A percentile compares a stretch with the other conserved stretches of the same genome.
These are phyloP conservation scores for Anser brachyrhynchus DNA, from an alignment of 2,113 vertebrate genomes.

Conservation along the genomic window DNA sequence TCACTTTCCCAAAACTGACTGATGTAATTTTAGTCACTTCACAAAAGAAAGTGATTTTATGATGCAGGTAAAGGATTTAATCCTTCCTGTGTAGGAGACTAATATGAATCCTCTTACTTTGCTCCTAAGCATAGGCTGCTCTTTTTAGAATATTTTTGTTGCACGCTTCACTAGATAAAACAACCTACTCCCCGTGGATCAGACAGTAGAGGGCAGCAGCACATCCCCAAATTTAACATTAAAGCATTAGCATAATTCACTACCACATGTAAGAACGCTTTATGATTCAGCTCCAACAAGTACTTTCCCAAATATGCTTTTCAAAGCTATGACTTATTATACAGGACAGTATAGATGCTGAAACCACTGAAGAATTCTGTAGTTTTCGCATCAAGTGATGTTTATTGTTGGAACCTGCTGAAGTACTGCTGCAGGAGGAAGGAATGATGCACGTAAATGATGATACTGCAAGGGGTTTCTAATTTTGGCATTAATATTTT, in stretches of 20 bases:
- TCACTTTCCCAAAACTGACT: background rate
- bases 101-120: background rate
- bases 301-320: background rate
- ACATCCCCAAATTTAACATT: background rate
- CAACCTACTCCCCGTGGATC: background rate
- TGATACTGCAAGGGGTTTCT: rapidly evolving
- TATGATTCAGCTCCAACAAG: rapidly evolving
- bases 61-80: background rate
- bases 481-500: rapidly evolving
- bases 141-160: background rate
- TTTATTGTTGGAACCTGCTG: background rate
- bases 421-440: rapidly evolving
- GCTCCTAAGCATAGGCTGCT: background rate
- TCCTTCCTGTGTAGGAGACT: background rate
- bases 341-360: rapidly evolving
- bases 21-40: background rate
- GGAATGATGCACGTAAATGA: background rate
- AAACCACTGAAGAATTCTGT: background rate
- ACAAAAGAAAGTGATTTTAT: background rate
- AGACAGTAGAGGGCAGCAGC: conserved; percentile 57
- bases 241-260: rapidly evolving
- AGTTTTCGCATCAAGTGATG: background rate
- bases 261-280: rapidly evolving
- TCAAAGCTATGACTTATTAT: background rate
- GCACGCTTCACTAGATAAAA: background rate